Conservation (phyloP, 1,140 invertebrate genomes). For the Drosophila chauvacae region DNA sequence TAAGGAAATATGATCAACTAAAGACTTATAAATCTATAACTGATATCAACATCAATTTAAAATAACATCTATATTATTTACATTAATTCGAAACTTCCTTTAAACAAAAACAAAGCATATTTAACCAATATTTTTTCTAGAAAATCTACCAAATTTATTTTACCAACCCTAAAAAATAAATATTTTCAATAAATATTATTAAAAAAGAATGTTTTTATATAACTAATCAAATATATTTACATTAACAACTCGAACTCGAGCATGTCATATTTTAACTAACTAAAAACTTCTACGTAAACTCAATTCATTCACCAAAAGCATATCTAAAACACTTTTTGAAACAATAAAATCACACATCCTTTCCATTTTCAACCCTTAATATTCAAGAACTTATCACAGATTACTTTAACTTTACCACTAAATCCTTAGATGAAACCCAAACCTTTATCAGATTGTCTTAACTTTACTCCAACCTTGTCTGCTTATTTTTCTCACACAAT, state of each 20-base stretch:
- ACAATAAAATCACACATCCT: neutral
- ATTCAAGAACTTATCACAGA: neutral
- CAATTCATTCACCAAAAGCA: neutral
- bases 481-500: constrained; percentile 5
- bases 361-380: neutral
- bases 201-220: neutral
- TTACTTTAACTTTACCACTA: neutral
- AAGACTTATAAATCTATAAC: neutral
- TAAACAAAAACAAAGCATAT: neutral
- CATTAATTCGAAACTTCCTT: neutral
- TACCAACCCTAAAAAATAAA: neutral
- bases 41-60: neutral
- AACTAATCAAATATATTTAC: no score
- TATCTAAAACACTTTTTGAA: fast-evolving
- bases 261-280: neutral
- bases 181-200: neutral
- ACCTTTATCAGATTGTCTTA: neutral
- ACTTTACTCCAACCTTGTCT: neutral
- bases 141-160: neutral
- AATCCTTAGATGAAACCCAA: neutral
- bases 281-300: neutral
- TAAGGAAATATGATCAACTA: neutral
- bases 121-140: no score
- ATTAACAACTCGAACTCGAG: neutral
- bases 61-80: neutral